A percentile compares a stretch with the other conserved stretches of the same genome.
These are phyloP conservation scores for Lytechinus pictus DNA, from an alignment of 35 echinoderm and acorn worm genomes.

Conservation along the genomic window DNA sequence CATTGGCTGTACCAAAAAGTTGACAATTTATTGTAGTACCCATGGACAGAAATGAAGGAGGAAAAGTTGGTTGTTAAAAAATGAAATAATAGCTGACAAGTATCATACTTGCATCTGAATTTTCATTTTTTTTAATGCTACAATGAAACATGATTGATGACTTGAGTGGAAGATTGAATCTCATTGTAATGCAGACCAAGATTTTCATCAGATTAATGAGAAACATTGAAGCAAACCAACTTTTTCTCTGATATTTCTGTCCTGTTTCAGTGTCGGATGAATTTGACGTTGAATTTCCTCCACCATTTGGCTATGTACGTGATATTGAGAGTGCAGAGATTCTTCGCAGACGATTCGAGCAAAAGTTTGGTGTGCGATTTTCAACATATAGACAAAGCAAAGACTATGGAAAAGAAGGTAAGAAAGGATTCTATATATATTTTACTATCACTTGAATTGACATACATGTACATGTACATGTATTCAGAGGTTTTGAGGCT, in stretches of 20 bases:
- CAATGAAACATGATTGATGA: not conserved
- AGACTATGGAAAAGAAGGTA: constrained; percentile 40
- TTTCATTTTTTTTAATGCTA: not conserved
- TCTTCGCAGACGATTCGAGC: not conserved
- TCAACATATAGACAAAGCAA: constrained; percentile 46
- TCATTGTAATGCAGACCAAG: not conserved
- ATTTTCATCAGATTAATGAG: not conserved
- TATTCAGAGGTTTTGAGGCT: too few species aligned
- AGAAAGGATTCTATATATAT: not conserved
- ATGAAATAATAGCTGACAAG: too few species aligned
- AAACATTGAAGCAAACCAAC: constrained; percentile 29
- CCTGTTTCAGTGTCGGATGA: not conserved
- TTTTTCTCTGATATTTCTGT: constrained; percentile 20
- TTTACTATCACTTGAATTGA: too few species aligned
- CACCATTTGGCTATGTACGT: constrained; percentile 27
- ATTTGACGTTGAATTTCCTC: not conserved
- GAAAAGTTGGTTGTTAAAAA: too few species aligned
- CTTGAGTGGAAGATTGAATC: not conserved
- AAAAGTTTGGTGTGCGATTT: not conserved
- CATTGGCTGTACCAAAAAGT: too few species aligned
- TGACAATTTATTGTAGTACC: too few species aligned
- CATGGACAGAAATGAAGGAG: too few species aligned
- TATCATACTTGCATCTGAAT: not conserved
- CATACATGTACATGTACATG: too few species aligned
- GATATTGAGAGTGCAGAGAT: constrained; percentile 17